Percentiles rank a stretch among this genome's conserved stretches.
Evolutionary conservation across 2,113 vertebrate genomes (phyloP).

Genomic region (Fregetta grallaria): DNA sequence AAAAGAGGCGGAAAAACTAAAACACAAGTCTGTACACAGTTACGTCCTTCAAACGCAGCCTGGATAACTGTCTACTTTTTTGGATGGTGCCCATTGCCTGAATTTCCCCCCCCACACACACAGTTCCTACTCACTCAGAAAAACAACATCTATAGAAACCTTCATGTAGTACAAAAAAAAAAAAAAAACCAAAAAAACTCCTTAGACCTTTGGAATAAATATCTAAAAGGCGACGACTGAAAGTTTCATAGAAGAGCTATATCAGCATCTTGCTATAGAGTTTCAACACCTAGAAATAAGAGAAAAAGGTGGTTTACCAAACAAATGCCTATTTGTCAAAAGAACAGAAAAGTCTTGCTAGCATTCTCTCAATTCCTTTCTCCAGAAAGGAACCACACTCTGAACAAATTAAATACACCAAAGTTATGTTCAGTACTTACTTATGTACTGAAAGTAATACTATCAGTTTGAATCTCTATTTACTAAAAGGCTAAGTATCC

Average conservation of each 20-base stretch:
- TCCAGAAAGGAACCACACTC: not conserved
- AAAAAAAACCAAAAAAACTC: not conserved
- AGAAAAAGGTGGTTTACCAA: not conserved
- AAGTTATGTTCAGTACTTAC: not conserved
- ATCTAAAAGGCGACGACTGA: not conserved
- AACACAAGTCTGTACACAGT: not conserved
- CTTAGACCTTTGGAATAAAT: not conserved
- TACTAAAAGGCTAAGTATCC: not conserved
- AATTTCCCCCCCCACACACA: too few species aligned
- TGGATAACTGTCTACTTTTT: not conserved
- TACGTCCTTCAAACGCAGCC: not conserved
- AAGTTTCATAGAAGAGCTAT: not conserved
- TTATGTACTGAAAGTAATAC: not conserved
- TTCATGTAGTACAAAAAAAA: not conserved
- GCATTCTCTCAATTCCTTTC: not conserved
- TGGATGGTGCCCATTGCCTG: not conserved
- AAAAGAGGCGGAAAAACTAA: not conserved
- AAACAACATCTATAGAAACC: not conserved
- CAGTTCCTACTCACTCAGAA: not conserved
- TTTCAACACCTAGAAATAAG: not conserved
- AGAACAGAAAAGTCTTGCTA: not conserved
- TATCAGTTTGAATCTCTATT: not conserved
- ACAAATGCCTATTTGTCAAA: not conserved
- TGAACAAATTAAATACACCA: not conserved
- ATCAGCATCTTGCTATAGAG: not conserved